Base-by-base conservation (phyloP, 35 echinoderm and acorn worm species). In the Acanthaster planci region DNA sequence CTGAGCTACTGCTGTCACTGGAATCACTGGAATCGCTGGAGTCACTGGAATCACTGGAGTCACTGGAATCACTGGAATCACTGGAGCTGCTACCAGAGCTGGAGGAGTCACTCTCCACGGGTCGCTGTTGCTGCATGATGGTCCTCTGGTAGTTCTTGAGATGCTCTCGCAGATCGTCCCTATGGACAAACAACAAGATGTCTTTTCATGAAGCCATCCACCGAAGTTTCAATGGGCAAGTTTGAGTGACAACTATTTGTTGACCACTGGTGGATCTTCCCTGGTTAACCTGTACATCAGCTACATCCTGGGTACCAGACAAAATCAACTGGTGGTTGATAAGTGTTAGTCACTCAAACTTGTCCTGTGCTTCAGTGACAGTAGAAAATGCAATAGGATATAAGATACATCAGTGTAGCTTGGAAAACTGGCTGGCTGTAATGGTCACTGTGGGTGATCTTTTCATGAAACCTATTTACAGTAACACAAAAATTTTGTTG, bases 41-140 rank as follows among this genome's bases (percentile, higher is more conserved):
- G 9, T 23, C 44, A 16, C 64, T 72, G 2, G 81, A 83, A 37
- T 35, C 38, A 16, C 51, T 56, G 29, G 81, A 83, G 15, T 57
- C 51, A 0, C 35, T 38, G 4, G 53, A 53, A 38, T 51, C 42
- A 47, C 77, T 79, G 52, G 81, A 83, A 8, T 2, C 36, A 51
- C 79, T 55, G 81, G 44, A 54, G 56, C 29, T 60, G 35, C 37
- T 42, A 0, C 77, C 23, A 37, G 51, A 58, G 31, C 81, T 83
- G 0, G 80, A 55, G 5, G 83, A 76, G 38, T 85, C 88, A 51
- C 82, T 52, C 76, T 86, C 27, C 8, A 93, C 86, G 1, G 86
- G 90, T 55, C 92, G 94, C 12, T 86, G 82, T 38, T 97, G 94
- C 52, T 90, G 90, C 94, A 97, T 97, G 76, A 97, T 97, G 84